phyloP scores from a whole-genome alignment of 2,797 vertebrate species.

The Florisuga fusca region DNA sequence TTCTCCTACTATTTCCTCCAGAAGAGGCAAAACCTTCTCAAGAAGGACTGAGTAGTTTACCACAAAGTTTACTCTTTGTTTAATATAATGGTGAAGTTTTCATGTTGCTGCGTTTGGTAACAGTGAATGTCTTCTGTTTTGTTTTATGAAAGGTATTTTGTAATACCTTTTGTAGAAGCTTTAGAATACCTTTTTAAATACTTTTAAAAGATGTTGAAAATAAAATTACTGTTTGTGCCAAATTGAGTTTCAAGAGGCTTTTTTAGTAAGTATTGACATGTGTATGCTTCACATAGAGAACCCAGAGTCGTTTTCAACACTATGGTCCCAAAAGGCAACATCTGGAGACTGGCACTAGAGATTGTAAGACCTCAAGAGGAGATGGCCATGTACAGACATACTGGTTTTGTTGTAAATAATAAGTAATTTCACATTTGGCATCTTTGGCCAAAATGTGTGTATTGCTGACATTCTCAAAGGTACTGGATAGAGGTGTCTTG shows the following conservation, averaged over 20 bases:
- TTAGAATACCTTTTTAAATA: neutral
- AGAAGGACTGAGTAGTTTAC: neutral
- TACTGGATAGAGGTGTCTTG: neutral
- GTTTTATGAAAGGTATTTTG: neutral
- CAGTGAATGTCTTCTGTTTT: neutral
- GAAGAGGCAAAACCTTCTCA: neutral
- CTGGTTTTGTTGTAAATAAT: neutral
- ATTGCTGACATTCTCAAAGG: neutral
- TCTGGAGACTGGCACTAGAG: neutral
- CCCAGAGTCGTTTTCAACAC: neutral
- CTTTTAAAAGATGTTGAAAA: neutral
- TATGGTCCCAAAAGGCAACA: neutral
- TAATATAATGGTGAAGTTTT: neutral
- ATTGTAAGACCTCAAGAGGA: neutral
- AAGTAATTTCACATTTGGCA: neutral
- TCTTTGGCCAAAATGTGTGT: neutral
- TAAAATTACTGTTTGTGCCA: neutral
- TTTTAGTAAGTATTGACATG: neutral
- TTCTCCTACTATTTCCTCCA: neutral
- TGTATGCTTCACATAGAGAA: neutral
- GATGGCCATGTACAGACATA: rapidly evolving
- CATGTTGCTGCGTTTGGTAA: neutral
- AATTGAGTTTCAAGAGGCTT: neutral
- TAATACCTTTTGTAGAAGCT: neutral
- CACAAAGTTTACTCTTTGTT: neutral